Conservation (phyloP, 1,140 invertebrate genomes). For the Mizuhopecten yessoensis region DNA sequence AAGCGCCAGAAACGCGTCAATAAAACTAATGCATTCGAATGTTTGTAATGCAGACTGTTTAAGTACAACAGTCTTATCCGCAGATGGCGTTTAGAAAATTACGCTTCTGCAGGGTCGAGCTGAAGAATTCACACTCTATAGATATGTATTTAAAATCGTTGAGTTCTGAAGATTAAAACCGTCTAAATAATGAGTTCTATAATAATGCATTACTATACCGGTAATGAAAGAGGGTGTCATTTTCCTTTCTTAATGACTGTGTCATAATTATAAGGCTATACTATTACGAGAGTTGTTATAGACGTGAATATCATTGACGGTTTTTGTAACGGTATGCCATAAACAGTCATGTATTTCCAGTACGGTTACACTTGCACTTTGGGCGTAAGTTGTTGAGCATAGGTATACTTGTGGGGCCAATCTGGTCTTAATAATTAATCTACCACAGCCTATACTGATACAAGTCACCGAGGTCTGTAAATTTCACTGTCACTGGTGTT, state of each 20-base stretch:
- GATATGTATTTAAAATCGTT: neutral
- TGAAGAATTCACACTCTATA: neutral
- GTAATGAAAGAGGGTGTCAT: neutral
- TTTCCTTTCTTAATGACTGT: neutral
- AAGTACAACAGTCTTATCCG: no score
- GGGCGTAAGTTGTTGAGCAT: neutral
- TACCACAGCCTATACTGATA: neutral
- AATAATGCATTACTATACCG: neutral
- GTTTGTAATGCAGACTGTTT: no score
- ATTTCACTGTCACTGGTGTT: neutral
- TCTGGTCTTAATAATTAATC: neutral
- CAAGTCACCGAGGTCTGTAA: neutral
- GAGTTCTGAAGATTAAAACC: neutral
- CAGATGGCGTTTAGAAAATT: neutral
- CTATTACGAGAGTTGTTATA: neutral
- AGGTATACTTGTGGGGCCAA: neutral
- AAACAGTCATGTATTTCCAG: neutral
- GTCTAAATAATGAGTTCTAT: neutral
- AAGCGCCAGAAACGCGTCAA: no score
- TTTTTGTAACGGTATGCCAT: neutral
- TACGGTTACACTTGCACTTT: neutral
- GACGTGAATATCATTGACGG: neutral
- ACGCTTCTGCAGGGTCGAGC: neutral
- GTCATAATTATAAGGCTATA: no score
- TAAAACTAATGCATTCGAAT: no score